These are phyloP conservation scores for Dromiciops gliroides DNA, from an alignment of 2,113 vertebrate genomes.

Conservation along the genomic window DNA sequence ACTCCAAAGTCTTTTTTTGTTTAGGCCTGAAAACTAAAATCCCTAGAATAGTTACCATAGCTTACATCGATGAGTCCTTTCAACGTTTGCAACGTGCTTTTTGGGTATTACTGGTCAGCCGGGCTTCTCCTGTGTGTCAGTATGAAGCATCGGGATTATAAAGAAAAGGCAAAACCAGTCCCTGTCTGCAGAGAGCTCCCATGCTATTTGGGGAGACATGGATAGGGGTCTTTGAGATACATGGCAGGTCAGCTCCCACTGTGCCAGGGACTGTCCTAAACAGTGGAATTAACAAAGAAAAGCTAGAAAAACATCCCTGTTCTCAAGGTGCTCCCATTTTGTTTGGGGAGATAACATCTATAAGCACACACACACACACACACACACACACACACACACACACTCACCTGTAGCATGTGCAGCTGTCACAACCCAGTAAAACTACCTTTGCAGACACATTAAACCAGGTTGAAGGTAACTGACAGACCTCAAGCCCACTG, in stretches of 20 bases:
- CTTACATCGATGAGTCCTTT: not conserved
- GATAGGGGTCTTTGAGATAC: not conserved
- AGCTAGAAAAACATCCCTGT: not conserved
- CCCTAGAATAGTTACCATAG: not conserved
- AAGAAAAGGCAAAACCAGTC: not conserved
- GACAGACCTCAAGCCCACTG: not conserved
- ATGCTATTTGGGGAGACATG: not conserved
- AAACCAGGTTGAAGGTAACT: not conserved
- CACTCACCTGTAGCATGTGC: not conserved
- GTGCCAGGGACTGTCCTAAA: not conserved
- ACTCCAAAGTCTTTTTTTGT: not conserved
- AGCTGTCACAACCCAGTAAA: not conserved
- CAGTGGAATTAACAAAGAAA: not conserved
- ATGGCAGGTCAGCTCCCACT: not conserved
- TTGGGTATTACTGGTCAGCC: not conserved
- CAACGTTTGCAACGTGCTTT: not conserved
- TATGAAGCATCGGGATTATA: not conserved
- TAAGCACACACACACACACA: no score
- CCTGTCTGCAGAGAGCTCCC: not conserved
- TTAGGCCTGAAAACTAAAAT: not conserved
- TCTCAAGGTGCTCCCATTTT: not conserved
- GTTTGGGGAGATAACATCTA: not conserved
- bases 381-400: no score
- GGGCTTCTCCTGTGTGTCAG: not conserved
- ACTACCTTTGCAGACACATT: not conserved